A percentile compares a stretch with the other conserved stretches of the same genome.
phyloP scores from a whole-genome alignment of 2,797 vertebrate genomes.

The Helostoma temminkii region DNA sequence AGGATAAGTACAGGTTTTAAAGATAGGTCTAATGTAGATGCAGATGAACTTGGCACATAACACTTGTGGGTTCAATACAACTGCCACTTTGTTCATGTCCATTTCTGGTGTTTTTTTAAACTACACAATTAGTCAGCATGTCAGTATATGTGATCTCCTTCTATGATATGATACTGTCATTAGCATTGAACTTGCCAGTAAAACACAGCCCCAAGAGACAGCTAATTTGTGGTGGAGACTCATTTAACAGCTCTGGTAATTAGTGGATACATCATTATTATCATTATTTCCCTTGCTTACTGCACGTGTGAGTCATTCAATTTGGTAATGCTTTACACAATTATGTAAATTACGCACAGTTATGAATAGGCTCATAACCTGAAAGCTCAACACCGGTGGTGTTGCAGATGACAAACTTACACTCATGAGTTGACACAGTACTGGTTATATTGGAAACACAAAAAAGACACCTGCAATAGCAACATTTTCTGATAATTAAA shows the following conservation, averaged over 20 bases:
- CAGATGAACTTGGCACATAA: constrained; percentile 42
- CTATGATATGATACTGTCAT: constrained; percentile 67
- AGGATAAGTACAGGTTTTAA: constrained; percentile 37
- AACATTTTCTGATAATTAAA: no score
- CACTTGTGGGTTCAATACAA: constrained; percentile 48
- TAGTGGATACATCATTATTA: constrained; percentile 52
- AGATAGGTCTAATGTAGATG: constrained; percentile 15
- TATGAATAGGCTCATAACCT: constrained; percentile 1
- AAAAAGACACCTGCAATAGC: background rate
- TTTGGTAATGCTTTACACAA: constrained; percentile 5
- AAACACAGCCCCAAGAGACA: constrained; percentile 49
- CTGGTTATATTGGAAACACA: background rate
- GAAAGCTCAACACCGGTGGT: constrained; percentile 2
- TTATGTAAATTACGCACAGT: no score
- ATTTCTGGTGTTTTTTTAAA: constrained; percentile 27
- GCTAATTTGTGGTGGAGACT: constrained; percentile 58
- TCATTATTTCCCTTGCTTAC: constrained; percentile 42
- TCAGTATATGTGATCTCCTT: constrained; percentile 66
- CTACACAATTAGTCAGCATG: constrained; percentile 74
- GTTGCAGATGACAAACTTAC: constrained; percentile 3
- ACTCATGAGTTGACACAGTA: background rate
- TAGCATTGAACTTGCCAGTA: constrained; percentile 70
- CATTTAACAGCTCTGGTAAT: constrained; percentile 74
- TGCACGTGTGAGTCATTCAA: constrained; percentile 26
- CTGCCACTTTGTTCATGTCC: constrained; percentile 47